phyloP scores from a whole-genome alignment of 2,113 vertebrate genomes.

The Taurulus bubalis region DNA sequence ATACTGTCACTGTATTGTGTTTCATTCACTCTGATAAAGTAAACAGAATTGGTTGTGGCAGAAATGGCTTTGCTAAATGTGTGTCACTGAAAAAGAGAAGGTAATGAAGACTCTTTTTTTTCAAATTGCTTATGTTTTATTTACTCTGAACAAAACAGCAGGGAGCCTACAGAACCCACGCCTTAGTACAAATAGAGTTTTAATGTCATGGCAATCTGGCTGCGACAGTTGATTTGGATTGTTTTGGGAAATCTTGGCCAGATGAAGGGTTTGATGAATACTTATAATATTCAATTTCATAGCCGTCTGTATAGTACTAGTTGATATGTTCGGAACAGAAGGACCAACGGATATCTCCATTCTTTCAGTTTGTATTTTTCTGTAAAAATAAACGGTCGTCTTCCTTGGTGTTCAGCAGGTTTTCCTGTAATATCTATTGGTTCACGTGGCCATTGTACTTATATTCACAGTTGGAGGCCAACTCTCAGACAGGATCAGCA shows the following conservation, averaged over 20 bases:
- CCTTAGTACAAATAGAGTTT: neutral
- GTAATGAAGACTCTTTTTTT: no score
- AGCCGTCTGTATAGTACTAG: neutral
- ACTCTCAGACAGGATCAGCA: conserved; percentile 42
- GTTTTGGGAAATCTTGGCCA: neutral
- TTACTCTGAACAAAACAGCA: neutral
- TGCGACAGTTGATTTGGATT: neutral
- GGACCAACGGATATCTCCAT: neutral
- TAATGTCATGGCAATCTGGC: neutral
- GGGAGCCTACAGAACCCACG: neutral
- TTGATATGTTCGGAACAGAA: neutral
- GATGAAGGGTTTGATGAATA: neutral
- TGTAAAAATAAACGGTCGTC: neutral
- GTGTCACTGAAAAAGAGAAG: neutral
- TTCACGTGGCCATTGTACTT: neutral
- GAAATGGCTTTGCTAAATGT: neutral
- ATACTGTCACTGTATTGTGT: neutral
- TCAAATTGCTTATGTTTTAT: neutral
- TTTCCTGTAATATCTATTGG: neutral
- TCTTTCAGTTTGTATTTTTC: conserved; percentile 1
- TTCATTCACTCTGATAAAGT: neutral
- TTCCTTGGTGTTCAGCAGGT: neutral
- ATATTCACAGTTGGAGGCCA: conserved; percentile 13
- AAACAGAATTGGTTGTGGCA: neutral
- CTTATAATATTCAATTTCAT: neutral